Evolutionary conservation across 2,888 invertebrate genomes (phyloP), one percentile per base, ranked within the genome.

Genomic region (Hofmannophila pseudospretella): DNA sequence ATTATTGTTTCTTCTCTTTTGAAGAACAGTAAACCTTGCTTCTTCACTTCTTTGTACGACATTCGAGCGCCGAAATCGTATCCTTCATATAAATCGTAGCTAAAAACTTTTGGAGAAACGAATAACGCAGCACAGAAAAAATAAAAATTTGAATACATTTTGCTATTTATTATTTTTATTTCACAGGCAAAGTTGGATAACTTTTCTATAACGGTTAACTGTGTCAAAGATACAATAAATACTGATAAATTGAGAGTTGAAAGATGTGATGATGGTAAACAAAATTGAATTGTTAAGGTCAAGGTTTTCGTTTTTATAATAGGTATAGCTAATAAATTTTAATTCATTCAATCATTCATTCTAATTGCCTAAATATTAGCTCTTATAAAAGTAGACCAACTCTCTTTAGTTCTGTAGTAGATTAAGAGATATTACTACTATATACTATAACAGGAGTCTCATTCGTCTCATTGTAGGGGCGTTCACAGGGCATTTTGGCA

Each of bases 41-140:
- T 68, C 36, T 71, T 69, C 26, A 71, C 63, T 51, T 69, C 57
- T 5, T 9, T 44, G 14, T 67, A 70, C 0, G 70, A 59, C 69
- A 69, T 71, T 7, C 70, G 56, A 1, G 58, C 52, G 10, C 65
- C 61, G 39, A 67, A 71, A 29, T 65, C 57, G 8, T 54, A 20
- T 3, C 70, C 70, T 32, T 45, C 36, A 9, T 38, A 52, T 4
- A 56, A 38, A 38, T 54, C 47, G 12, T 34, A 25, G 22, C 42
- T 27, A 2, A 9, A 28, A 10, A 25, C 31, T 23, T 7, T 27
- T 10, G 1, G 2, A 3, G 8, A 11, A 10, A 26, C 16, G 26
- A 19, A 13, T 12, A n/a, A 27, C 16, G 29, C 10, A 5, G 8
- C n/a, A 34, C 25, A 34, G 11, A 14, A 3, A 34, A 19, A 3